These are phyloP conservation scores for Cariama cristata DNA, from an alignment of 2,113 vertebrate species.

Conservation along the genomic window DNA sequence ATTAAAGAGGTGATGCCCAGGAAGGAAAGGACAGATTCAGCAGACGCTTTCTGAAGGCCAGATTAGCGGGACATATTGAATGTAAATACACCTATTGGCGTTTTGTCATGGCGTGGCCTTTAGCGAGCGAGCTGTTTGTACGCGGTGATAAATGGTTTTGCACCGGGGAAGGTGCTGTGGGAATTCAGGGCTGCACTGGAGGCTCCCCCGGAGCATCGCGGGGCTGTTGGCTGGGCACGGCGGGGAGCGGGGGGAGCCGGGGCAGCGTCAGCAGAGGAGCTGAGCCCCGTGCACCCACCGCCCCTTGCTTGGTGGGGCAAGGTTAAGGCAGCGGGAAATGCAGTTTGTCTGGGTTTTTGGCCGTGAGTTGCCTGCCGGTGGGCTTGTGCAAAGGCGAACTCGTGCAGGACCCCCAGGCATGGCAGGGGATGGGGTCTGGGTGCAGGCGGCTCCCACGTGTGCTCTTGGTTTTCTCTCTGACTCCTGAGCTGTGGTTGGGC, in stretches of 20 bases:
- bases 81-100: constrained; percentile 47
- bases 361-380: fast-evolving
- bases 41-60: not conserved
- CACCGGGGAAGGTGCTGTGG: not conserved
- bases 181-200: not conserved
- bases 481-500: fast-evolving
- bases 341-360: not conserved
- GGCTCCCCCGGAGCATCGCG: not conserved
- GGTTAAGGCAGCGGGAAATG: fast-evolving
- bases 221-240: not conserved
- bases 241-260: fast-evolving
- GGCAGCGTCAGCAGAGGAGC: too few relatives aligned
- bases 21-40: not conserved
- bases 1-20: constrained; percentile 12
- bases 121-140: not conserved
- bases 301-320: not conserved
- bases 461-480: not conserved
- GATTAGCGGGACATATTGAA: constrained; percentile 32
- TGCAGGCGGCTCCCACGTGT: fast-evolving
- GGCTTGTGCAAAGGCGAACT: not conserved
- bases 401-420: fast-evolving
- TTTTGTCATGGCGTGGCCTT: constrained; percentile 66
- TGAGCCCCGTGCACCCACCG: not conserved
- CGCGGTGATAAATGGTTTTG: constrained; percentile 56
- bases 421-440: not conserved